Percentiles rank a stretch among this genome's conserved stretches.
Conservation (phyloP, 2,797 vertebrate genomes). For the Acipenser ruthenus region DNA sequence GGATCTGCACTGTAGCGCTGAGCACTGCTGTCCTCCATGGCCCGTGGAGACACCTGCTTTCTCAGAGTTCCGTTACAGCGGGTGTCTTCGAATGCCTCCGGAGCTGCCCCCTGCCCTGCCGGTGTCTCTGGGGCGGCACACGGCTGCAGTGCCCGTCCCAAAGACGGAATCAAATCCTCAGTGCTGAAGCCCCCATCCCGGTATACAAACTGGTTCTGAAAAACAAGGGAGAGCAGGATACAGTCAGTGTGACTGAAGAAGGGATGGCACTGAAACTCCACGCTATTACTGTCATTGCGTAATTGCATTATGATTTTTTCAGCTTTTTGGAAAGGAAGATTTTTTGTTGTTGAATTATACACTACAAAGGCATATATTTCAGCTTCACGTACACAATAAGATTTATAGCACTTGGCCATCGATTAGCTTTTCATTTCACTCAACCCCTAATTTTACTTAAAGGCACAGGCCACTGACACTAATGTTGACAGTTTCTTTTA, state of each 20-base stretch:
- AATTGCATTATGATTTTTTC: too few relatives aligned
- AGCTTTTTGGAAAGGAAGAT: too few relatives aligned
- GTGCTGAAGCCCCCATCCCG: slow-evolving; percentile 65
- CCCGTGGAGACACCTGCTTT: slow-evolving; percentile 62
- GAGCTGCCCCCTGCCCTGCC: slow-evolving; percentile 45
- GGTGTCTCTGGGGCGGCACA: slow-evolving; percentile 65
- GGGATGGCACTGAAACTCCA: not conserved
- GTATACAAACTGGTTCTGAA: slow-evolving; percentile 88
- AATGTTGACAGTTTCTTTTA: too few relatives aligned
- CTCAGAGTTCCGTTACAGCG: slow-evolving; percentile 84
- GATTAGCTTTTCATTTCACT: too few relatives aligned
- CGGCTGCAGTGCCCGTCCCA: slow-evolving; percentile 19
- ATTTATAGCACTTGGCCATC: too few relatives aligned
- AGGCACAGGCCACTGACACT: too few relatives aligned
- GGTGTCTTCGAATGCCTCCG: slow-evolving; percentile 69
- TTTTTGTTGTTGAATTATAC: too few relatives aligned
- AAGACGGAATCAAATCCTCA: too few relatives aligned
- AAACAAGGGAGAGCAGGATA: not conserved
- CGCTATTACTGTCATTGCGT: not conserved
- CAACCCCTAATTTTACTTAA: too few relatives aligned
- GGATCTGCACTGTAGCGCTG: slow-evolving; percentile 93
- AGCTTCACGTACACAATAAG: too few relatives aligned
- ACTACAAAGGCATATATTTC: too few relatives aligned
- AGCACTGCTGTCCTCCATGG: slow-evolving; percentile 69
- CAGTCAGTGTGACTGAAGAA: not conserved